Percentiles rank a stretch among this genome's conserved stretches.
These are phyloP conservation scores for Perdix hodgsoniae DNA, from an alignment of 2,797 vertebrate genomes.

Conservation along the genomic window DNA sequence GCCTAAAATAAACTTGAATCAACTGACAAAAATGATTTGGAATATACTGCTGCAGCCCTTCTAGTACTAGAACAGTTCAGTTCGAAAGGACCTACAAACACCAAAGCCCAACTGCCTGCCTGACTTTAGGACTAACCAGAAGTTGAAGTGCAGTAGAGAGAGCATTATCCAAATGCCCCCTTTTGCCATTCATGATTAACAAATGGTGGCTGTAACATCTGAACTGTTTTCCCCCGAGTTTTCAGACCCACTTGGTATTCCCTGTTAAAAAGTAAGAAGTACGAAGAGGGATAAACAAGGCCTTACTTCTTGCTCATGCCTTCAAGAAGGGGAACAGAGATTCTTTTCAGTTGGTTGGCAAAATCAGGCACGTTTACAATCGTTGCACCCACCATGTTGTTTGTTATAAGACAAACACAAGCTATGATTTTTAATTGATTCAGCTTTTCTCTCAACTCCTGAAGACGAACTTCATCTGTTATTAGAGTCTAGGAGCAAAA, in stretches of 20 bases:
- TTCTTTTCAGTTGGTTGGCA: slow-evolving; percentile 87
- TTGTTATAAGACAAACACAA: slow-evolving; percentile 89
- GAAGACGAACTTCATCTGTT: slow-evolving; percentile 89
- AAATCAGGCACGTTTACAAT: slow-evolving; percentile 85
- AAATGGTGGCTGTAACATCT: not conserved
- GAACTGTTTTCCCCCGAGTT: not conserved
- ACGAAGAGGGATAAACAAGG: not conserved
- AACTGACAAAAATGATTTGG: not conserved
- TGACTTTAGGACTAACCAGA: not conserved
- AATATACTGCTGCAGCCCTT: not conserved
- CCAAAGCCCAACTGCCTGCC: not conserved
- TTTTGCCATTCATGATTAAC: not conserved
- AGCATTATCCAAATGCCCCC: not conserved
- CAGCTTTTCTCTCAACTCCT: slow-evolving; percentile 87
- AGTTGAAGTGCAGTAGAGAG: not conserved
- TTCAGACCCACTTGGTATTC: not conserved
- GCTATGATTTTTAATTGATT: slow-evolving; percentile 86
- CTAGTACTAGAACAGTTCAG: not conserved
- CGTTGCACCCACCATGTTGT: slow-evolving; percentile 86
- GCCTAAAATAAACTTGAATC: not conserved
- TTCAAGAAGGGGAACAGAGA: slow-evolving; percentile 88
- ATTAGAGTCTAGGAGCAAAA: slow-evolving; percentile 86
- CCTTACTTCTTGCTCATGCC: slow-evolving; percentile 90
- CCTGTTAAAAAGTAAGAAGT: not conserved
- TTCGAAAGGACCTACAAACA: not conserved